phyloP scores from a whole-genome alignment of 2,113 vertebrate species.

The Dermatemys mawii region DNA sequence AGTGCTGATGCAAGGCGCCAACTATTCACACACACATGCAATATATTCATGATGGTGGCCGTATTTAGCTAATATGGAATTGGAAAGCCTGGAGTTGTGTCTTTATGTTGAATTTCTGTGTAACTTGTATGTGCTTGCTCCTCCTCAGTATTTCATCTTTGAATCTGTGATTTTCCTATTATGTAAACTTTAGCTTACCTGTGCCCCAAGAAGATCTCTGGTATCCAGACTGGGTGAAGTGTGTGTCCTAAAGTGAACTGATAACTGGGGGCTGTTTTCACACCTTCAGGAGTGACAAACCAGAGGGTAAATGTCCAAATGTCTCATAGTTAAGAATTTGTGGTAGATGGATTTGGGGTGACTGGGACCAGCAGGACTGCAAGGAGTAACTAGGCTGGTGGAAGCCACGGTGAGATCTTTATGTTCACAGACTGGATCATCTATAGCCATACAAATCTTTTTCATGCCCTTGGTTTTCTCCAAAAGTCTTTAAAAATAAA shows the following conservation, averaged over 20 bases:
- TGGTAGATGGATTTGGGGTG: background rate
- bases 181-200: too few relatives aligned
- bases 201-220: background rate
- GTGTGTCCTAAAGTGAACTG: background rate
- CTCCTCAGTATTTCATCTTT: too few relatives aligned
- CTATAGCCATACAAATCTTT: background rate
- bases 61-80: too few relatives aligned
- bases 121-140: too few relatives aligned
- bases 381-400: background rate
- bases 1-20: too few relatives aligned
- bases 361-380: background rate
- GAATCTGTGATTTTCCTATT: too few relatives aligned
- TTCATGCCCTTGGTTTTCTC: background rate
- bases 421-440: background rate
- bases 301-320: background rate
- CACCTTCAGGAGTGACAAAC: background rate
- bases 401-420: background rate
- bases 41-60: too few relatives aligned
- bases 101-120: too few relatives aligned
- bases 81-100: too few relatives aligned
- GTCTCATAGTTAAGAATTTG: background rate
- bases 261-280: background rate
- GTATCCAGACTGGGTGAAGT: background rate
- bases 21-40: too few relatives aligned
- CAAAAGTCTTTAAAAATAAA: background rate